phyloP scores from a whole-genome alignment of 2,888 invertebrate species.

The Oligia fasciuncula region DNA sequence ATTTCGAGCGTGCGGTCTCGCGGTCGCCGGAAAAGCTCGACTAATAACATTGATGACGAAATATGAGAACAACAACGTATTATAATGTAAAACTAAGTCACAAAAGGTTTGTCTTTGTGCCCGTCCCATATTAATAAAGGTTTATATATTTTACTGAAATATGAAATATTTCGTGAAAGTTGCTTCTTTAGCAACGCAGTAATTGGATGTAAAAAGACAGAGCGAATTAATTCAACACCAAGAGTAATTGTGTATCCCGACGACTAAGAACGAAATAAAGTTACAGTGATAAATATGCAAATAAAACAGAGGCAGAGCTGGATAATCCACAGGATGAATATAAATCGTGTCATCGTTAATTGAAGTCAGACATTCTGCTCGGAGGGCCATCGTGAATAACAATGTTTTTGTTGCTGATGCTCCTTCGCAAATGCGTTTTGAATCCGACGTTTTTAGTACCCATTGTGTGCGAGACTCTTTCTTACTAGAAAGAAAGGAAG shows the following conservation, averaged over 20 bases:
- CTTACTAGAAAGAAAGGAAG: not conserved
- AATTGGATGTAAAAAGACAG: constrained; percentile 66
- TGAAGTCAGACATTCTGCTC: constrained; percentile 76
- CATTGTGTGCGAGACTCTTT: constrained; percentile 7
- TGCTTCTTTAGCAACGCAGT: constrained; percentile 55
- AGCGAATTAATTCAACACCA: constrained; percentile 65
- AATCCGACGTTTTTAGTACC: constrained; percentile 29
- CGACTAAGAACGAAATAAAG: constrained; percentile 71
- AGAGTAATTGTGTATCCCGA: constrained; percentile 69
- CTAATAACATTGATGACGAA: constrained; percentile 39
- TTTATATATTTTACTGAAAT: constrained; percentile 54
- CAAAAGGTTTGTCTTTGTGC: constrained; percentile 17
- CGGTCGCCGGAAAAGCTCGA: constrained; percentile 26
- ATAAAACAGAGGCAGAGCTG: constrained; percentile 75
- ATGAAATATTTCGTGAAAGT: constrained; percentile 58
- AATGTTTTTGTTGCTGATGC: constrained; percentile 66
- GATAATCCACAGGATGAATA: constrained; percentile 79
- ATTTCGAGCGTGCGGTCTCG: constrained; percentile 6
- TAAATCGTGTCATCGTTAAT: constrained; percentile 80
- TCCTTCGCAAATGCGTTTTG: constrained; percentile 58
- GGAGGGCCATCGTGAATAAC: constrained; percentile 70
- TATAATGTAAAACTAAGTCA: constrained; percentile 6
- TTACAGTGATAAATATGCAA: constrained; percentile 76
- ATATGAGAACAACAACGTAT: constrained; percentile 20
- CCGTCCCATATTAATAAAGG: not conserved